Evolutionary conservation across 2,888 invertebrate genomes (phyloP), one percentile per base, ranked within the genome.

Genomic region (Caenorhabditis auriculariae): DNA sequence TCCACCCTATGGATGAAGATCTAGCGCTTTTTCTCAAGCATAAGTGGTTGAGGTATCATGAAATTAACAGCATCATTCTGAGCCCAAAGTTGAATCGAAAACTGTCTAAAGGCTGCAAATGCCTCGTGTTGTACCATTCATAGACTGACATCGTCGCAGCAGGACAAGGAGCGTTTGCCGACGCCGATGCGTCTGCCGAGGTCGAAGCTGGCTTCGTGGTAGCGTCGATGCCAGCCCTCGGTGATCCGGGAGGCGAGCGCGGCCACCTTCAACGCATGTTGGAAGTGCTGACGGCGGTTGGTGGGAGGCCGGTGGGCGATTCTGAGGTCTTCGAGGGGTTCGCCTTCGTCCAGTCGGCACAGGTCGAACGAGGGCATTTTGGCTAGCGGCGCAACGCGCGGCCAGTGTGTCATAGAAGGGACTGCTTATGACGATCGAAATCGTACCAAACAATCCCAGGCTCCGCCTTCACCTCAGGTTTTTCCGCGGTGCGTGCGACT

Each of bases 151-250:
- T 56, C 56, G 17, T 56, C 61, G 21, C 49, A 59, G 7, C 5
- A n/a, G 32, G 58, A 59, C 28, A 49, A 54, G 7, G 58, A 52
- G 2, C 63, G 45, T 43, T 58, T 35, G 12, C 58, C 58, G 17
- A 63, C 53, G 9, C 63, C 63, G 6, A 63, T 39, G 12, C 63
- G 47, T 23, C 63, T 39, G 28, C 63, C 63, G 12, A 63, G 41
- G 39, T 63, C 63, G 43, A 58, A 63, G 51, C 63, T 63, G 15
- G 63, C 63, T 19, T 58, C 63, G 24, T 63, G 59, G 48, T 63
- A 63, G 19, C 55, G 39, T 15, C 38, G 44, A 35, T 63, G 63
- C 63, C 63, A 63, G 15, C 54, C 39, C 26, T 63, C 63, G 1
- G 63, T n/a, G n/a, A 32, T n/a, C 35, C 9, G 35, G n/a, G 35